Conservation (phyloP, 2,888 invertebrate genomes). For the Calliopum simillimum region DNA sequence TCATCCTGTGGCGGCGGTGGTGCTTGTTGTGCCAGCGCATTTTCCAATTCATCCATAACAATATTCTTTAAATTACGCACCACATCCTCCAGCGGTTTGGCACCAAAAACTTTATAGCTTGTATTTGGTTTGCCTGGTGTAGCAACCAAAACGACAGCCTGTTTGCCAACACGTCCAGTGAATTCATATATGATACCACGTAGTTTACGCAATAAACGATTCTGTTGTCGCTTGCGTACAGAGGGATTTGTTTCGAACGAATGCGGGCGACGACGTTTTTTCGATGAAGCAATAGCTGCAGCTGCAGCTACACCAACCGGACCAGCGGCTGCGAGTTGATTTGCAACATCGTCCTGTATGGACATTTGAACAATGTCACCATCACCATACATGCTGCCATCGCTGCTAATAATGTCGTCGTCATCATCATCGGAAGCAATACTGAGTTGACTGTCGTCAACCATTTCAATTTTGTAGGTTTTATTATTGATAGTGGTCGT, state of each 20-base stretch:
- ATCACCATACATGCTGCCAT: conserved; percentile 83
- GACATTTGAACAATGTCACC: conserved; percentile 81
- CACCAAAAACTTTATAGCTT: conserved; percentile 96
- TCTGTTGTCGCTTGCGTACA: conserved; percentile 94
- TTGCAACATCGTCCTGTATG: conserved; percentile 88
- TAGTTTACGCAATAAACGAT: conserved; percentile 87
- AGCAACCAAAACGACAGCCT: conserved; percentile 94
- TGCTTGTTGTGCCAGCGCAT: conserved; percentile 91
- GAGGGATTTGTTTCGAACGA: conserved; percentile 98
- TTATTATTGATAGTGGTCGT: conserved; percentile 58
- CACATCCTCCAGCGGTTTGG: conserved; percentile 96
- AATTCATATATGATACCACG: conserved; percentile 97
- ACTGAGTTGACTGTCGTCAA: conserved; percentile 73
- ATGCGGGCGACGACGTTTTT: conserved; percentile 94
- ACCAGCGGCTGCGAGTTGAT: conserved; percentile 95
- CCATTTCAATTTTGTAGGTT: conserved; percentile 79
- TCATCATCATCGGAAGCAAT: conserved; percentile 84
- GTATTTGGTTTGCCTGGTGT: conserved; percentile 97
- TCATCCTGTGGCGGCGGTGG: conserved; percentile 85
- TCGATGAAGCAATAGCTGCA: conserved; percentile 94
- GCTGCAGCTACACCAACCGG: conserved; percentile 97
- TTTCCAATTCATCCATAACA: conserved; percentile 96
- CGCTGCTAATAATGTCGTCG: conserved; percentile 86
- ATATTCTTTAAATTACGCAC: conserved; percentile 89
- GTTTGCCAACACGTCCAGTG: conserved; percentile 96